Percentiles rank a stretch among this genome's conserved stretches.
Evolutionary conservation across 2,113 vertebrate genomes (phyloP).

Genomic region (Dicrurus megarhynchus): DNA sequence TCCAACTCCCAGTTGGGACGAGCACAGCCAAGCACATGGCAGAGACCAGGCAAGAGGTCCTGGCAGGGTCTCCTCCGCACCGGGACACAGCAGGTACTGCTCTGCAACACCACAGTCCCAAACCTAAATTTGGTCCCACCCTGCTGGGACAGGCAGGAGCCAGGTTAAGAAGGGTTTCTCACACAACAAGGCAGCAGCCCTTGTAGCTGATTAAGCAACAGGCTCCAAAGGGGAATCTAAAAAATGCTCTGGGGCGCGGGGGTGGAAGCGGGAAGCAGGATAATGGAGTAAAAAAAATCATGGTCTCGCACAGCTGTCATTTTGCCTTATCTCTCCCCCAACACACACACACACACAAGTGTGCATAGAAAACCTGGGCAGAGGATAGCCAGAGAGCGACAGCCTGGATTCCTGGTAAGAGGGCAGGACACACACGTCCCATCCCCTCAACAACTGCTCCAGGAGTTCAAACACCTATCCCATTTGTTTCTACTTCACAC

Average conservation of each 20-base stretch:
- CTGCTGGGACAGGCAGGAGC: constrained; percentile 22
- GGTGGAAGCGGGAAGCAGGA: constrained; percentile 15
- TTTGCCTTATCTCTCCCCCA: constrained; percentile 27
- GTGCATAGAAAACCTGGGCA: not conserved
- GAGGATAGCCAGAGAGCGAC: not conserved
- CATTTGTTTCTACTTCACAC: not conserved
- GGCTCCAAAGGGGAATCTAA: constrained; percentile 51
- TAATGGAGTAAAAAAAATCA: constrained; percentile 59
- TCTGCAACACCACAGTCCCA: not conserved
- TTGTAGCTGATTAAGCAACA: constrained; percentile 45
- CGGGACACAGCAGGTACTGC: not conserved
- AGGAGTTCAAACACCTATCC: not conserved
- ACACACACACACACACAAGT: not conserved
- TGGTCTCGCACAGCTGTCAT: constrained; percentile 46
- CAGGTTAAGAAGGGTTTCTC: constrained; percentile 1
- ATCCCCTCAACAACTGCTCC: not conserved
- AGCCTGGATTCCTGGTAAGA: not conserved
- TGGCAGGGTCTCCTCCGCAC: fast-evolving
- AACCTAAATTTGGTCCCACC: not conserved
- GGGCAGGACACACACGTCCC: not conserved
- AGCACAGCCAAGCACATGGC: not conserved
- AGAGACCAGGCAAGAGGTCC: fast-evolving
- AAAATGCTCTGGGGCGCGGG: not conserved
- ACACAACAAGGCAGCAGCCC: not conserved
- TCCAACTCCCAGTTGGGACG: not conserved